Conservation (phyloP, 2,888 invertebrate species). For the Mythimna lalbum region DNA sequence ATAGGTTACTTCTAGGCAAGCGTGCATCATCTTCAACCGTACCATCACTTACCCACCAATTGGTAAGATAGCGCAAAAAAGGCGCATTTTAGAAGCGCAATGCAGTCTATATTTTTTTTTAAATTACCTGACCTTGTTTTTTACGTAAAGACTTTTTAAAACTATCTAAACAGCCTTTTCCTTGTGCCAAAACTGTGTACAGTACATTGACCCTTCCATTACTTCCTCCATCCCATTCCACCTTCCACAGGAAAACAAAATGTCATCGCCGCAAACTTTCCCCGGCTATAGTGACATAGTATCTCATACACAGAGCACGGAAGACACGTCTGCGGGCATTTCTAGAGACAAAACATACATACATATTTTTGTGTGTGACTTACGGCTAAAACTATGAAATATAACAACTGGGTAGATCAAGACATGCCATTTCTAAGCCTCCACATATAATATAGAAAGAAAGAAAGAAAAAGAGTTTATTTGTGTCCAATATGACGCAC, state of each 20-base stretch:
- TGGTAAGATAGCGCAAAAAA: too few species aligned
- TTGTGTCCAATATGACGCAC: too few species aligned
- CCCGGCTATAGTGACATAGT: conserved; percentile 2
- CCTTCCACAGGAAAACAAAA: conserved; percentile 29
- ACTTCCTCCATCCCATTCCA: neutral
- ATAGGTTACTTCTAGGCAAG: too few species aligned
- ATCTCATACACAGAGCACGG: neutral
- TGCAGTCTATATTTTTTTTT: neutral
- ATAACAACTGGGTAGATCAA: too few species aligned
- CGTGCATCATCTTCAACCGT: too few species aligned
- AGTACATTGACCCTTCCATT: conserved; percentile 18
- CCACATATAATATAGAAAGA: too few species aligned
- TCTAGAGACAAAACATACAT: too few species aligned
- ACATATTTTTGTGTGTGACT: neutral
- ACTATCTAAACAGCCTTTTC: neutral
- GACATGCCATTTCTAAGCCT: too few species aligned
- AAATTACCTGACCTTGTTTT: neutral
- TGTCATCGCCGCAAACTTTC: conserved; percentile 33
- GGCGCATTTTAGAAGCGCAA: too few species aligned
- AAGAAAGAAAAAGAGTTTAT: too few species aligned
- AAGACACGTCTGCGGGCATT: neutral
- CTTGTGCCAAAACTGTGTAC: neutral
- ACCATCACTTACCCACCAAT: too few species aligned
- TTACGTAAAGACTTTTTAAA: neutral
- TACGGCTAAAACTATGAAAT: too few species aligned